Conservation (phyloP, 2,113 vertebrate genomes). For the Microtus richardsoni region DNA sequence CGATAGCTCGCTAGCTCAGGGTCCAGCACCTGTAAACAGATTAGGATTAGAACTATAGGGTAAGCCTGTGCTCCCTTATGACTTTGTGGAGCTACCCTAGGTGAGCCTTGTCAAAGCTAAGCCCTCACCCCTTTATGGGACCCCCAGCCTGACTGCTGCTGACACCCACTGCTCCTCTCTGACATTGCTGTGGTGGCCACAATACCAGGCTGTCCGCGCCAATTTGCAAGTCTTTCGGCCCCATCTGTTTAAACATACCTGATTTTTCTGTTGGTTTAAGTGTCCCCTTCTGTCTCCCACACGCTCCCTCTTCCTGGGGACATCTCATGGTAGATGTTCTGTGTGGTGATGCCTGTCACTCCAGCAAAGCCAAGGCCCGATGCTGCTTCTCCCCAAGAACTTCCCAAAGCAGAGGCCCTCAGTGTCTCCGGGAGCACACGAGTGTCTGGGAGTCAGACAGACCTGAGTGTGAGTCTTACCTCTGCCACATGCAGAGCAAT, state of each 20-base stretch:
- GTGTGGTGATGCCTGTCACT: background rate
- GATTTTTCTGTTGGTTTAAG: background rate
- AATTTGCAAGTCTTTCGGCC: background rate
- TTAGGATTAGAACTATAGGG: background rate
- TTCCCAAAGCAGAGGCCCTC: background rate
- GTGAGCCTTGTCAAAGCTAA: background rate
- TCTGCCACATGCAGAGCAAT: background rate
- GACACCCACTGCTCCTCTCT: background rate
- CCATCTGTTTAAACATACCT: background rate
- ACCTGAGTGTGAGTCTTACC: background rate
- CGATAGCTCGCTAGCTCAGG: background rate
- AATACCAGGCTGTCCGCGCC: background rate
- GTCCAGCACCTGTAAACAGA: background rate
- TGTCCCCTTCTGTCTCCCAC: background rate
- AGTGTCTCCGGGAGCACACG: background rate
- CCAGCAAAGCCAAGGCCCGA: background rate
- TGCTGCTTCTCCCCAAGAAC: background rate
- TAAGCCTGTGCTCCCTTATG: accelerated
- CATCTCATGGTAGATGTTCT: background rate
- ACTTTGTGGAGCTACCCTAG: background rate
- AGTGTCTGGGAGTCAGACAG: background rate
- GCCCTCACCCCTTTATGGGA: background rate
- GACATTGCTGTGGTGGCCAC: background rate
- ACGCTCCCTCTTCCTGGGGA: background rate
- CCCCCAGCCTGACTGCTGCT: background rate